These are phyloP conservation scores for Pararge aegeria DNA, from an alignment of 1,140 invertebrate genomes.

Conservation along the genomic window DNA sequence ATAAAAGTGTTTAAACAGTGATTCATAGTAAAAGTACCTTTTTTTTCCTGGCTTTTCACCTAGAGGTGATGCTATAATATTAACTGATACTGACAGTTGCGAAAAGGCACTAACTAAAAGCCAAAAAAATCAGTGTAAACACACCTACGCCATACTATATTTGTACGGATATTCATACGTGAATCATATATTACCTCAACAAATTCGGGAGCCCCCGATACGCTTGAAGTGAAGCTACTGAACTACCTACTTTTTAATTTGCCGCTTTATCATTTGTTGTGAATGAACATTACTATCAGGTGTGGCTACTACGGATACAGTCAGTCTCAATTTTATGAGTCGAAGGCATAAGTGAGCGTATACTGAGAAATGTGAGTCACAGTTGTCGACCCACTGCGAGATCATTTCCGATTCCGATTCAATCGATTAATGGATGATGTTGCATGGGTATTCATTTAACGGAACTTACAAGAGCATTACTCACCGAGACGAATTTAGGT, in stretches of 20 bases:
- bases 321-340: slow-evolving; percentile 46
- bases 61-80: neutral
- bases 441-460: slow-evolving; percentile 26
- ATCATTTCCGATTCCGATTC: slow-evolving; percentile 55
- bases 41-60: neutral
- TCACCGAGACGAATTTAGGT: slow-evolving; percentile 18
- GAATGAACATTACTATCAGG: slow-evolving; percentile 60
- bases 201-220: slow-evolving; percentile 36
- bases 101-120: neutral
- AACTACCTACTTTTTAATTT: slow-evolving; percentile 42
- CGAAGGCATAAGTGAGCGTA: slow-evolving; percentile 40
- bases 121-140: neutral
- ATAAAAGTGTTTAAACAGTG: neutral
- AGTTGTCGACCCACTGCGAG: slow-evolving; percentile 30
- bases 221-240: slow-evolving; percentile 19
- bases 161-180: slow-evolving; percentile 2
- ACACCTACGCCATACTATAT: neutral
- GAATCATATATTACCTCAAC: slow-evolving; percentile 48
- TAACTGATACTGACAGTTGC: neutral
- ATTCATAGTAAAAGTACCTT: neutral
- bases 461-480: slow-evolving; percentile 33
- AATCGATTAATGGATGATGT: slow-evolving; percentile 36
- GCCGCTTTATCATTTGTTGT: slow-evolving; percentile 48
- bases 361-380: slow-evolving; percentile 64
- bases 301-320: slow-evolving; percentile 48